A percentile compares a stretch with the other conserved stretches of the same genome.
Conservation (phyloP, 1,140 invertebrate species). For the Zeugodacus cucurbitae region DNA sequence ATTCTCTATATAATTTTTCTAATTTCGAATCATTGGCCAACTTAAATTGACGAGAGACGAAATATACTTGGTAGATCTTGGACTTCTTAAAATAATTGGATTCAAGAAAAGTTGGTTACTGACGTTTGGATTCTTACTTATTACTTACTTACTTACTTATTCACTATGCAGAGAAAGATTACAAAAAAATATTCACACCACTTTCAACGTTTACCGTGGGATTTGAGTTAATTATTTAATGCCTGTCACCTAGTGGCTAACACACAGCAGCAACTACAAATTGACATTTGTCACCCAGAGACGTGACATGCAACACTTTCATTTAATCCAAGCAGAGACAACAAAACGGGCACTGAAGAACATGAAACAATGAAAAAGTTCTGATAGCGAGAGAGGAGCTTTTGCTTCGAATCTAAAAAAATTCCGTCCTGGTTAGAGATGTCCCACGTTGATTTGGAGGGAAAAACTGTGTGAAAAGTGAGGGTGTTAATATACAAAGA, state of each 20-base stretch:
- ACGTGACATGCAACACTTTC: not conserved
- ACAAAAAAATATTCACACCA: not conserved
- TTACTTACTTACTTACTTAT: too few relatives aligned
- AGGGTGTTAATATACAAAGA: not conserved
- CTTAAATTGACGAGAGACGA: too few relatives aligned
- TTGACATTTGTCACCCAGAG: not conserved
- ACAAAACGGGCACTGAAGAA: not conserved
- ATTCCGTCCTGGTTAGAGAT: not conserved
- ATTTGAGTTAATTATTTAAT: slow-evolving; percentile 36
- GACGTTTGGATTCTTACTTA: too few relatives aligned
- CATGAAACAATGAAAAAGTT: not conserved
- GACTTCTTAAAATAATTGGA: too few relatives aligned
- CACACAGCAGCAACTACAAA: not conserved
- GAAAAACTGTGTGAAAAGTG: not conserved
- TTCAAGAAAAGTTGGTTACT: too few relatives aligned
- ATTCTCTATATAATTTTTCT: too few relatives aligned
- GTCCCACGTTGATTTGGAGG: too few relatives aligned
- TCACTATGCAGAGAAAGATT: not conserved
- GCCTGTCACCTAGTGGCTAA: slow-evolving; percentile 22
- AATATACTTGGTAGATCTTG: too few relatives aligned
- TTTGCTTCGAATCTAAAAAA: not conserved
- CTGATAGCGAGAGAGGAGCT: not conserved
- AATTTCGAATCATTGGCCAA: too few relatives aligned
- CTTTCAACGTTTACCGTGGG: not conserved
- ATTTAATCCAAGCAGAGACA: not conserved